These are phyloP conservation scores for Aurelia aurita complex sp. Pacific DNA, from an alignment of 30 jellyfish, hydroid and myxozoan genomes.

Conservation along the genomic window DNA sequence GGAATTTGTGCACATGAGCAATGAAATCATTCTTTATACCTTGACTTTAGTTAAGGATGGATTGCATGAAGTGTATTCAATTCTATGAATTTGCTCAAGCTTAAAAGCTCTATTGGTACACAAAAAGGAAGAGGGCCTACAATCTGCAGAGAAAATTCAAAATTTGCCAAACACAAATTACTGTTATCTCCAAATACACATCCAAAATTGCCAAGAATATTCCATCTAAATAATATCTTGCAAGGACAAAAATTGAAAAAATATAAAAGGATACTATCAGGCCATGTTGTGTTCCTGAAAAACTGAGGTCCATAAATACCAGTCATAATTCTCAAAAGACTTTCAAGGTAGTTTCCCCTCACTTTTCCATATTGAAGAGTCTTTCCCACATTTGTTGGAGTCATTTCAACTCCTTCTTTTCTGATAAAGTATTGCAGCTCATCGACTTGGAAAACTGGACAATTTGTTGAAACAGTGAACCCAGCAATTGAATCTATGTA, in stretches of 20 bases:
- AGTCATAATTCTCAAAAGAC: slow-evolving; percentile 83
- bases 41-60: slow-evolving; percentile 5
- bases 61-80: too few relatives aligned
- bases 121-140: too few relatives aligned
- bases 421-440: slow-evolving; percentile 78
- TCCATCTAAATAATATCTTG: too few relatives aligned
- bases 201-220: too few relatives aligned
- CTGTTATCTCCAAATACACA: too few relatives aligned
- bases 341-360: slow-evolving; percentile 89
- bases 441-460: slow-evolving; percentile 82
- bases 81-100: too few relatives aligned
- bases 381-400: slow-evolving; percentile 46
- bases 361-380: slow-evolving; percentile 70
- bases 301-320: slow-evolving; percentile 89
- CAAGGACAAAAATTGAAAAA: too few relatives aligned
- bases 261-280: slow-evolving; percentile 91
- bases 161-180: too few relatives aligned
- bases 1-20: slow-evolving; percentile 91
- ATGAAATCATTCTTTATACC: slow-evolving; percentile 95
- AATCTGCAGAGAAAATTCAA: too few relatives aligned
- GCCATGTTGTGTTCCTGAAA: slow-evolving; percentile 93
- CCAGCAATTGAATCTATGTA: slow-evolving; percentile 69
- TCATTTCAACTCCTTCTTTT: slow-evolving; percentile 64
- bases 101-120: too few relatives aligned
- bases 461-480: slow-evolving; percentile 52